phyloP scores from a whole-genome alignment of 23 tunicate genomes.

The Ascidia mentula region DNA sequence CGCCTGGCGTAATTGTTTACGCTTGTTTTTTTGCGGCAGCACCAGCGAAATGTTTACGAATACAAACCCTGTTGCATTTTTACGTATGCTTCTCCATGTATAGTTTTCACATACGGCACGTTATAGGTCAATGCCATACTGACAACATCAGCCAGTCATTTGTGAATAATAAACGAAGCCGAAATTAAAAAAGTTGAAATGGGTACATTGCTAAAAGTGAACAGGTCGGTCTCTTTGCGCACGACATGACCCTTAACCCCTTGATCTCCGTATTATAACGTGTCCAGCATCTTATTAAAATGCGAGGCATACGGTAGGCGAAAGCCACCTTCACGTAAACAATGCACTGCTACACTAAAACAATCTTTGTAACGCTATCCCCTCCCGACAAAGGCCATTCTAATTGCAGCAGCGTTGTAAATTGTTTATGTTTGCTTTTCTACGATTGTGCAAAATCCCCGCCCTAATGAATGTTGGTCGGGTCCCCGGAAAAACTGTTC shows the following conservation, averaged over 20 bases:
- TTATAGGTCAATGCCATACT: too few species aligned
- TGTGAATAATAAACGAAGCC: background rate
- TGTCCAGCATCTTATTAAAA: background rate
- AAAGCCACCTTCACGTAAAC: too few species aligned
- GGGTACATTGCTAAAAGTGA: background rate
- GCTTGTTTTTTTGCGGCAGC: too few species aligned
- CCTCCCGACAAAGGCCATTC: background rate
- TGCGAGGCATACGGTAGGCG: background rate
- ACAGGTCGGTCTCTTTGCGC: background rate
- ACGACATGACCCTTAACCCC: background rate
- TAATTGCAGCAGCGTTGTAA: background rate
- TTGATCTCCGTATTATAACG: background rate
- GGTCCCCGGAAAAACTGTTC: background rate
- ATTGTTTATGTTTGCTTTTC: background rate
- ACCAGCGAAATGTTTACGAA: too few species aligned
- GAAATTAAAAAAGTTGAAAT: background rate
- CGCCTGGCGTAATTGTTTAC: too few species aligned
- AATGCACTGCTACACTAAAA: background rate
- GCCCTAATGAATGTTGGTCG: background rate
- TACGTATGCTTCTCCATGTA: too few species aligned
- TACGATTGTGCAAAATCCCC: slow-evolving; percentile 1
- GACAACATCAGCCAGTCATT: too few species aligned
- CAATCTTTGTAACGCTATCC: background rate
- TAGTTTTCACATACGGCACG: too few species aligned
- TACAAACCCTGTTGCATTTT: too few species aligned